These are phyloP conservation scores for Eilema sororculum DNA, from an alignment of 2,888 invertebrate genomes.

Conservation along the genomic window DNA sequence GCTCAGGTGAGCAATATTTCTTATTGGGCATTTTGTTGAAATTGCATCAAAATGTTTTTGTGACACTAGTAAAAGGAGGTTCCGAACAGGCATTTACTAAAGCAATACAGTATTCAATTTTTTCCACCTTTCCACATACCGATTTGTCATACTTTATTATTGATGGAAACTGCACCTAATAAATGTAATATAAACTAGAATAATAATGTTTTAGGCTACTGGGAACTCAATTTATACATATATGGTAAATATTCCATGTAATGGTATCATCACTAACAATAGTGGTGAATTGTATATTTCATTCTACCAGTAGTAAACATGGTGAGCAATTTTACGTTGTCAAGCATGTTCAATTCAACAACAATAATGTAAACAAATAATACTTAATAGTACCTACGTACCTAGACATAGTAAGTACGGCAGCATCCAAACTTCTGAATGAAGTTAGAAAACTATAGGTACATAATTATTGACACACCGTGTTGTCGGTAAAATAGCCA, in stretches of 20 bases:
- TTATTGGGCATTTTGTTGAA: background rate
- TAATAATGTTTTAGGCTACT: too few species aligned
- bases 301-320: background rate
- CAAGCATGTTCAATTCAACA: background rate
- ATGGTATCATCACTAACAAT: background rate
- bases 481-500: slow-evolving; percentile 35
- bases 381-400: background rate
- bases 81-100: background rate
- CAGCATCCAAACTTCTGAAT: slow-evolving; percentile 1
- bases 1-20: too few species aligned
- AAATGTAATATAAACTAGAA: too few species aligned
- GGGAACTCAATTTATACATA: too few species aligned
- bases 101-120: background rate
- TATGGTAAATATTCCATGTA: too few species aligned
- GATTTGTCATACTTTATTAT: too few species aligned
- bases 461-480: slow-evolving; percentile 38
- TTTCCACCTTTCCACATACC: too few species aligned
- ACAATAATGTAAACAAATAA: slow-evolving; percentile 8
- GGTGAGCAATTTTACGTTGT: background rate
- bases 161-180: background rate
- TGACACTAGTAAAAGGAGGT: background rate
- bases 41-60: background rate
- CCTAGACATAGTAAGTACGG: background rate
- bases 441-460: background rate
- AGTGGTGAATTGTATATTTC: background rate